Evolutionary conservation across 2,797 vertebrate genomes (phyloP), one percentile per base, ranked within the genome.

Genomic region (Acestrorhynchus altus): DNA sequence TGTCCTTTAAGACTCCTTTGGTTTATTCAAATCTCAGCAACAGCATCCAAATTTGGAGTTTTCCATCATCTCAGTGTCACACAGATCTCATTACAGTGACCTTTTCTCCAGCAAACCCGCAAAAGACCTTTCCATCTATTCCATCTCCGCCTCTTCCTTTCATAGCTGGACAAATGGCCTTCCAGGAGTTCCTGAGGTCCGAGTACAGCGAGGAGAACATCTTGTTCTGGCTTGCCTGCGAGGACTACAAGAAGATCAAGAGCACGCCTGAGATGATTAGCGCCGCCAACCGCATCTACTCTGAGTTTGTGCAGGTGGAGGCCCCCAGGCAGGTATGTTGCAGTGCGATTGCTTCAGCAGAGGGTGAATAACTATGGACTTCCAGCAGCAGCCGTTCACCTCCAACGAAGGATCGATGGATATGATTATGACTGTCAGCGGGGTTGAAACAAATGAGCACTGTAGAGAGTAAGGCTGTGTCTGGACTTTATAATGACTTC

Each of bases 141-240:
- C 31, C 2, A 35, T 35, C 6, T 35, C 31, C 31, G 6, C 31
- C 31, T 35, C 20, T 80, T 8, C 70, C 39, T 47, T 63, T 71
- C 87, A 5, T 81, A 99, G 97, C 94, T 12, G 96, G 96, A 67
- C 91, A 96, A 88, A 89, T 91, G 80, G 96, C 97, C 77, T 98
- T 99, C 83, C 90, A 93, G 72, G 87, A 92, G 79, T 99, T 98
- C 92, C 82, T 99, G 83, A 96, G 94, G 88, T 95, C 95, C 0
- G 95, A 99, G 85, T 98, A 96, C 92, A 98, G 96, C 8, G 97
- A 99, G 89, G 97, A 99, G 90, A 98, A 99, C 72, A 95, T 98
- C 77, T 91, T 96, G 80, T 98, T 99, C 90, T 99, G 96, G 96
- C 88, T 96, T 76, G 96, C 95, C 77, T 98, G 96, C 0, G 95